phyloP scores from a whole-genome alignment of 2,888 invertebrate genomes.

The Hybos culiciformis region DNA sequence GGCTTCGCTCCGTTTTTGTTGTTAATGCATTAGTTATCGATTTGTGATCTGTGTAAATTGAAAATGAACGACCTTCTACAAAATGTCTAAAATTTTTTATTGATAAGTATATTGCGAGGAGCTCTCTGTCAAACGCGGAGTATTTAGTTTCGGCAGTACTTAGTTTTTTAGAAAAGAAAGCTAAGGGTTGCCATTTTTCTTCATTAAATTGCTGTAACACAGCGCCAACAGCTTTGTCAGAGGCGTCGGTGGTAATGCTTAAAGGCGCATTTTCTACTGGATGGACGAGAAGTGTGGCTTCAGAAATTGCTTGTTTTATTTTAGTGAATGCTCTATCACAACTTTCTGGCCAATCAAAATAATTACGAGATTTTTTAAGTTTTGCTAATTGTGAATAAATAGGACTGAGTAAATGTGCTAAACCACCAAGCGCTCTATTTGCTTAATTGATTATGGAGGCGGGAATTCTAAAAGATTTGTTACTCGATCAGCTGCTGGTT shows the following conservation, averaged over 20 bases:
- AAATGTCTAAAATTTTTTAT: conserved; percentile 26
- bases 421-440: conserved; percentile 5
- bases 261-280: not conserved
- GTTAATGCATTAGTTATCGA: conserved; percentile 22
- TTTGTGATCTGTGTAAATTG: conserved; percentile 25
- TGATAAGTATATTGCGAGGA: conserved; percentile 26
- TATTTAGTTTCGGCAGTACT: conserved; percentile 22
- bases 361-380: not conserved
- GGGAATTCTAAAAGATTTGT: not conserved
- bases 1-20: conserved; percentile 19
- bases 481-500: conserved; percentile 5
- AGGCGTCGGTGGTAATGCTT: conserved; percentile 23
- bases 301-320: not conserved
- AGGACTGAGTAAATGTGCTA: not conserved
- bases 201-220: conserved; percentile 23
- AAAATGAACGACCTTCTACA: conserved; percentile 25
- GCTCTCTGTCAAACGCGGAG: conserved; percentile 26
- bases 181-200: conserved; percentile 23
- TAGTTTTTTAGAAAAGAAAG: conserved; percentile 26
- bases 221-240: conserved; percentile 26
- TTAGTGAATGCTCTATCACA: not conserved
- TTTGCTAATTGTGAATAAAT: not conserved
- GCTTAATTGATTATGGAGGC: not conserved
- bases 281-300: conserved; percentile 7
- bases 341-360: not conserved